Percentiles rank a stretch among this genome's conserved stretches.
Evolutionary conservation across 2,888 invertebrate genomes (phyloP).

Genomic region (Mayetiola destructor): DNA sequence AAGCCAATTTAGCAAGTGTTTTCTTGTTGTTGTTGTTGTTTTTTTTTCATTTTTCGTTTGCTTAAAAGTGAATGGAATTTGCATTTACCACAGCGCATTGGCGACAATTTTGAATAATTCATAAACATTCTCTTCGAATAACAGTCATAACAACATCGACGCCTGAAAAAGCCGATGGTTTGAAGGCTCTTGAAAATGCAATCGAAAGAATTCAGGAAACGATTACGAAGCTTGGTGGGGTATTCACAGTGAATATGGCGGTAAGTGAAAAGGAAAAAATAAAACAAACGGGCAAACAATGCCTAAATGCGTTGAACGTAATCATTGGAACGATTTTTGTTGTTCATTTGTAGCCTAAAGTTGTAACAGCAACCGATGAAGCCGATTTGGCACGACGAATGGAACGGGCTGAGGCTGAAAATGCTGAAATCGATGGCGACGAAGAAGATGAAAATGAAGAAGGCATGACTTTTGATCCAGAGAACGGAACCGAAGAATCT

Average conservation of each 20-base stretch:
- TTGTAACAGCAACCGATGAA: slow-evolving; percentile 96
- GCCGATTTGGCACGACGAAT: slow-evolving; percentile 86
- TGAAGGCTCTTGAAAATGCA: slow-evolving; percentile 77
- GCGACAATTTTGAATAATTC: not conserved
- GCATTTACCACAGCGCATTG: not conserved
- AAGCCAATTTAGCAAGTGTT: no score
- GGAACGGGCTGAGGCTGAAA: slow-evolving; percentile 86
- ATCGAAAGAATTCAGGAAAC: slow-evolving; percentile 73
- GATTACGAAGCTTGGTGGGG: slow-evolving; percentile 73
- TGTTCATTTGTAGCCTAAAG: slow-evolving; percentile 63
- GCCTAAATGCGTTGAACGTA: no score
- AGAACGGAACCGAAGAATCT: slow-evolving; percentile 26
- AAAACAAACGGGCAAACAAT: not conserved
- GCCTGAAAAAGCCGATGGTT: slow-evolving; percentile 85
- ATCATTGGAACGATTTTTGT: no score
- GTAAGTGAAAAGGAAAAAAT: slow-evolving; percentile 39
- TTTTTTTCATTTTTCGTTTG: not conserved
- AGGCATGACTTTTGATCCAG: slow-evolving; percentile 34
- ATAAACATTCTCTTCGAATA: not conserved
- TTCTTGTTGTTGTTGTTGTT: not conserved
- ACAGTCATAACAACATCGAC: slow-evolving; percentile 96
- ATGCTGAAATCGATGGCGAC: slow-evolving; percentile 85
- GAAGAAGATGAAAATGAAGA: slow-evolving; percentile 64
- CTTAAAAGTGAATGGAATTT: not conserved
- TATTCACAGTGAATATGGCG: slow-evolving; percentile 88